phyloP scores from a whole-genome alignment of 2,797 vertebrate genomes.

The Myotis daubentonii region DNA sequence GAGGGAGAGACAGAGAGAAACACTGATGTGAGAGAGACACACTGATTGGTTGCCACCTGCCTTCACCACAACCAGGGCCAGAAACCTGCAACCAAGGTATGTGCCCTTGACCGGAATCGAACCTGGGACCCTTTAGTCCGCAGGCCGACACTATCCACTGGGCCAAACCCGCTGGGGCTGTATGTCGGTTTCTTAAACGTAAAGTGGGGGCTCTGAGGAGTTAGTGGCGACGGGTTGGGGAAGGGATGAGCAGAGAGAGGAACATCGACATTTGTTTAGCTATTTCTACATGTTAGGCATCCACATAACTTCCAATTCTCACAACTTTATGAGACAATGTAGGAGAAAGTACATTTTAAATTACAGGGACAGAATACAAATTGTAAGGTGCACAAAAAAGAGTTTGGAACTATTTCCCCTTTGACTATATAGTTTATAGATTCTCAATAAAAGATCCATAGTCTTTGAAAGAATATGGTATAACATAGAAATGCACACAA shows the following conservation, averaged over 20 bases:
- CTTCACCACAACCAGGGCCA: no score
- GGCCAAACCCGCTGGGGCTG: no score
- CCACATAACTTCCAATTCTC: neutral
- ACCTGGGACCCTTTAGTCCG: no score
- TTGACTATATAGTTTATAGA: neutral
- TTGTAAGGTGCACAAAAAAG: neutral
- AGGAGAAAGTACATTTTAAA: conserved; percentile 8
- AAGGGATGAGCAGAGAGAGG: neutral
- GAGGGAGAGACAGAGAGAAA: no score
- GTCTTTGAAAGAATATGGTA: conserved; percentile 40
- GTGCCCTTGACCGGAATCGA: no score
- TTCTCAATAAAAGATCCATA: neutral
- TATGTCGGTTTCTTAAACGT: neutral
- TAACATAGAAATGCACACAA: neutral
- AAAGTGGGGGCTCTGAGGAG: neutral
- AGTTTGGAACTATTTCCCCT: neutral
- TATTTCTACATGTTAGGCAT: neutral
- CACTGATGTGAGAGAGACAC: no score
- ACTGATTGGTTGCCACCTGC: no score
- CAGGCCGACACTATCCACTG: no score
- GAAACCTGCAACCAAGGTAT: no score
- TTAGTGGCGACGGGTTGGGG: neutral
- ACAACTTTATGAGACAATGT: neutral
- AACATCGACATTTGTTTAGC: neutral
- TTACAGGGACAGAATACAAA: conserved; percentile 21